These are phyloP conservation scores for Achroia grisella DNA, from an alignment of 1,140 invertebrate species.

Conservation along the genomic window DNA sequence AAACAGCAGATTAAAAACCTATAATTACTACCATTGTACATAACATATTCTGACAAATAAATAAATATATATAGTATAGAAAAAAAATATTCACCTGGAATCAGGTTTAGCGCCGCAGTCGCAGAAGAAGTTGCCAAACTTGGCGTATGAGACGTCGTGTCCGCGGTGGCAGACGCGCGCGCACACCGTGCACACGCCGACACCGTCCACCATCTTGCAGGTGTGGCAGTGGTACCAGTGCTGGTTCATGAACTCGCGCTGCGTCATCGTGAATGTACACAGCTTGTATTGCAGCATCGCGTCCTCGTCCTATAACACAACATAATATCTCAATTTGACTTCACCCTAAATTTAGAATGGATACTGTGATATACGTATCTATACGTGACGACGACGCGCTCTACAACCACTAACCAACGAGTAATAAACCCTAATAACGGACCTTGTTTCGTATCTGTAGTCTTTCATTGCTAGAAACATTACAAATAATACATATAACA, in stretches of 20 bases:
- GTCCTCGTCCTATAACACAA: constrained; percentile 86
- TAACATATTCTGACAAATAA: too few species aligned
- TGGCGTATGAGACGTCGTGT: constrained; percentile 98
- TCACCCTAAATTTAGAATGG: too few species aligned
- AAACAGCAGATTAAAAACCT: too few species aligned
- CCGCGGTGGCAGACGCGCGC: constrained; percentile 96
- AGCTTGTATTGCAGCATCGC: constrained; percentile 91
- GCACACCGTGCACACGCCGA: constrained; percentile 98
- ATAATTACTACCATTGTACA: too few species aligned
- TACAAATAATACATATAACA: too few species aligned
- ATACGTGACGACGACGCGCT: too few species aligned
- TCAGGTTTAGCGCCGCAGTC: constrained; percentile 98
- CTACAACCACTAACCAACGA: too few species aligned
- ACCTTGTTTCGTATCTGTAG: too few species aligned
- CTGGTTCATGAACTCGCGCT: constrained; percentile 99
- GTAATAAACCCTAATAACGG: too few species aligned
- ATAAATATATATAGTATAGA: not conserved
- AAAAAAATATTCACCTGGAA: constrained; percentile 39
- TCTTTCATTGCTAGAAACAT: too few species aligned
- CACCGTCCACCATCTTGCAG: constrained; percentile 98
- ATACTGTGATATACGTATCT: too few species aligned
- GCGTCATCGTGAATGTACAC: constrained; percentile 97
- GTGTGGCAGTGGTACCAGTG: constrained; percentile 99
- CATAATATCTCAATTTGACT: too few species aligned
- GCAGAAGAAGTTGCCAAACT: constrained; percentile 99